Percentiles rank a stretch among this genome's conserved stretches.
Evolutionary conservation across 2,888 invertebrate genomes (phyloP).

Genomic region (Oligia latruncula): DNA sequence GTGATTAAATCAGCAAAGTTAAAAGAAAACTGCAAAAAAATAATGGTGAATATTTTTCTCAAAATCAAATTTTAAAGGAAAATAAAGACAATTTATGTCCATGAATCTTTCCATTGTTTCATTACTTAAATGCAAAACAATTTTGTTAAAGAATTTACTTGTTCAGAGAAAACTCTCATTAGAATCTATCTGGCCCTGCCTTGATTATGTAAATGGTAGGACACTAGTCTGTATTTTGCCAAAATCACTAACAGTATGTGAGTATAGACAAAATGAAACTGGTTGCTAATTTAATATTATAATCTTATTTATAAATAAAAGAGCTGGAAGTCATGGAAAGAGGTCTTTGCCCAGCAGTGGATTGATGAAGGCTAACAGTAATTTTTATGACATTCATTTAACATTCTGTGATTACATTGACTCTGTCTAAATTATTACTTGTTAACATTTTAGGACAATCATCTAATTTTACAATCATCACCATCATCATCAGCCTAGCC

Average conservation of each 20-base stretch:
- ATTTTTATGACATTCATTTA: background rate
- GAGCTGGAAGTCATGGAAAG: background rate
- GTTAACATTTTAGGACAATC: too few species aligned
- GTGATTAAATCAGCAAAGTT: background rate
- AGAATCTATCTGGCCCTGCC: background rate
- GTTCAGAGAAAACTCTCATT: background rate
- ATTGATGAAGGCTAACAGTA: too few species aligned
- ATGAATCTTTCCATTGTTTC: background rate
- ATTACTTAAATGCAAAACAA: background rate
- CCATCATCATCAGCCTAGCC: too few species aligned
- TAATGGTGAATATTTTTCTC: background rate
- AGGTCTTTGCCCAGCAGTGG: background rate
- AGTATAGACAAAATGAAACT: background rate
- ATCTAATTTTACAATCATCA: too few species aligned
- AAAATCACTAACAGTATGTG: background rate
- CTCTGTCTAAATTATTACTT: too few species aligned
- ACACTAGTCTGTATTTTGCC: background rate
- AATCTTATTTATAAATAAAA: too few species aligned
- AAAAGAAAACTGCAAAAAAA: background rate
- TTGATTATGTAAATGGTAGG: slow-evolving; percentile 29
- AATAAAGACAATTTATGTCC: background rate
- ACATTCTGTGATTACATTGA: too few species aligned
- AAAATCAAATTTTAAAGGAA: background rate
- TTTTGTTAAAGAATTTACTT: background rate
- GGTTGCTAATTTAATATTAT: background rate